phyloP scores from a whole-genome alignment of 1,140 invertebrate genomes.

The Orchestia grillus region DNA sequence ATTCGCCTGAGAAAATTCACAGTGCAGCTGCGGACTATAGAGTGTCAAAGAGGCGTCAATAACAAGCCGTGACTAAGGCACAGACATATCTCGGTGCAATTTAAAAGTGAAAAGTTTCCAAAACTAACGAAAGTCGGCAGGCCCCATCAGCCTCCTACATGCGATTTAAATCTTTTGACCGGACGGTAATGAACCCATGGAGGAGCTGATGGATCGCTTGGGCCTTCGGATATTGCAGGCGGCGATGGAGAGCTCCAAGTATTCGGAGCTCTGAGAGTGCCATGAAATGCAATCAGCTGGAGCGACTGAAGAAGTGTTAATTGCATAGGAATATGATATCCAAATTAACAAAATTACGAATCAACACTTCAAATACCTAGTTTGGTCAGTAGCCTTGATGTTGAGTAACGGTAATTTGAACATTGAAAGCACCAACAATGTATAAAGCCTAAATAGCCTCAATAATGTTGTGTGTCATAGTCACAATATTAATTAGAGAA shows the following conservation, averaged over 20 bases:
- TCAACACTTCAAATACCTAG: not conserved
- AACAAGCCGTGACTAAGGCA: not conserved
- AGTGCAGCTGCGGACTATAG: not conserved
- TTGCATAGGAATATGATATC: not conserved
- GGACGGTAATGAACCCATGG: not conserved
- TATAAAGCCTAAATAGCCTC: not conserved
- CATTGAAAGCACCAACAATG: not conserved
- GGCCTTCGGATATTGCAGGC: not conserved
- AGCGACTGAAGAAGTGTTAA: not conserved
- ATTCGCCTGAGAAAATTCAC: not conserved
- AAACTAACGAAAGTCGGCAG: not conserved
- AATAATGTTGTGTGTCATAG: not conserved
- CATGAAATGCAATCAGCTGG: not conserved
- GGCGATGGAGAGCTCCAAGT: not conserved
- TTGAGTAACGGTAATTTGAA: not conserved
- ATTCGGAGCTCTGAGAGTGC: not conserved
- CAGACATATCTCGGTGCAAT: not conserved
- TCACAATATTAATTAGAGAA: not conserved
- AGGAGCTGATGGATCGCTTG: not conserved
- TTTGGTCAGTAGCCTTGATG: not conserved
- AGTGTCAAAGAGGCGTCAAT: not conserved
- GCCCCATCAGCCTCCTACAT: not conserved
- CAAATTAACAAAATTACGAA: not conserved
- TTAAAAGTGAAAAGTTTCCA: not conserved
- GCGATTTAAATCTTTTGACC: constrained; percentile 1